These are phyloP conservation scores for Oxytorus armatus DNA, from an alignment of 2,888 invertebrate species.

Conservation along the genomic window DNA sequence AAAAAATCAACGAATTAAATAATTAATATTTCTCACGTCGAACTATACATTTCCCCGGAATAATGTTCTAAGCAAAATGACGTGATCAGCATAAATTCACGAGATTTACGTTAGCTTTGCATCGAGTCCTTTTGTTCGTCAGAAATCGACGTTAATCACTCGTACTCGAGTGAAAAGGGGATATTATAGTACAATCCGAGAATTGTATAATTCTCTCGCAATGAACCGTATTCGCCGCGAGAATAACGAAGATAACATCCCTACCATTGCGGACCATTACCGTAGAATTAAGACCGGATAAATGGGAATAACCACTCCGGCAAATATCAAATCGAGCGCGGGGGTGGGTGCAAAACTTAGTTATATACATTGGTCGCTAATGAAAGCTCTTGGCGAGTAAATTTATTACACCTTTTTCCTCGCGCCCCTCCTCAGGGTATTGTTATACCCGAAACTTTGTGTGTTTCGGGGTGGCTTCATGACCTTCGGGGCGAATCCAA, in stretches of 20 bases:
- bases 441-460: no score
- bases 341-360: not conserved
- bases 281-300: slow-evolving; percentile 12
- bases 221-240: slow-evolving; percentile 3
- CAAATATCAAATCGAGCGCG: slow-evolving; percentile 1
- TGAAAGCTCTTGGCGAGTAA: slow-evolving; percentile 27
- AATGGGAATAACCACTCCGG: slow-evolving; percentile 23
- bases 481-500: not conserved
- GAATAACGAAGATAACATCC: not conserved
- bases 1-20: no score
- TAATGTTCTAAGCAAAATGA: no score
- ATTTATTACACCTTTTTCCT: slow-evolving; percentile 32
- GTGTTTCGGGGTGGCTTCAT: not conserved
- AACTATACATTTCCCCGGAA: no score
- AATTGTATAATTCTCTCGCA: not conserved
- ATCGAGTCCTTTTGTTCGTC: no score
- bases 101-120: no score
- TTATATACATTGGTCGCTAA: slow-evolving; percentile 17
- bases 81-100: no score
- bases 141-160: no score
- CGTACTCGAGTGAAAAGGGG: not conserved
- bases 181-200: not conserved
- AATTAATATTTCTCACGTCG: no score
- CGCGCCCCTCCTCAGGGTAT: not conserved
- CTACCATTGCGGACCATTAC: not conserved